Base-by-base conservation (phyloP, 2,797 vertebrate genomes). In the Coranthus polyacanthus region DNA sequence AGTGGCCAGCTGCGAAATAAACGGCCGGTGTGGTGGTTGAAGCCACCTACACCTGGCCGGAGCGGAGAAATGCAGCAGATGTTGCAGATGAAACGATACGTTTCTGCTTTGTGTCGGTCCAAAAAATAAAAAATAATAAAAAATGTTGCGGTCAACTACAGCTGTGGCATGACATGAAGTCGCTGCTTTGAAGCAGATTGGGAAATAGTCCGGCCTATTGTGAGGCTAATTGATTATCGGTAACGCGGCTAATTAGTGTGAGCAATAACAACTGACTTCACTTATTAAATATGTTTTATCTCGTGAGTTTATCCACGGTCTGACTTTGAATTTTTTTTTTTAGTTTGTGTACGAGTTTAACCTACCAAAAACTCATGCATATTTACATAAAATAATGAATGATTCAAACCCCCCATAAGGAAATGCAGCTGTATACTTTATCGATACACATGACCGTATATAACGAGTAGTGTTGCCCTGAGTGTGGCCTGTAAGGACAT, bases 1-100 rank as follows among this genome's bases (percentile, higher is more conserved):
- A 56, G 64, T 26, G 58, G 36, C 24, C 52, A 51, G 57, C 53
- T 6, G 52, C 36, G 44, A 12, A 17, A 50, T 38, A 46, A 66
- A 69, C 37, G 49, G 32, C 70, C 74, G 8, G 76, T 18, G 62
- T 45, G 59, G 68, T 34, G 38, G 50, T 16, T 5, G 44, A 75
- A 58, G 41, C 39, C 68, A 55, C 78, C 68, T 65, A 1, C 83
- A 86, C 87, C 85, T 82, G 84, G 38, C 37, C 67, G 43, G 24
- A 55, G 53, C 0, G 39, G 3, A 26, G 17, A 65, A 37, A 66
- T 16, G 49, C 68, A 3, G 64, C 72, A 65, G 63, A 78, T 59
- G 55, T 34, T 32, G 32, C 20, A 5, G 22, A 3, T 22, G 11
- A 5, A 34, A 37, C 3, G 2, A 3, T 39, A 21, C 24, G 22